Percentiles rank a stretch among this genome's conserved stretches.
These are phyloP conservation scores for Semnornis frantzii DNA, from an alignment of 2,113 vertebrate species.

Conservation along the genomic window DNA sequence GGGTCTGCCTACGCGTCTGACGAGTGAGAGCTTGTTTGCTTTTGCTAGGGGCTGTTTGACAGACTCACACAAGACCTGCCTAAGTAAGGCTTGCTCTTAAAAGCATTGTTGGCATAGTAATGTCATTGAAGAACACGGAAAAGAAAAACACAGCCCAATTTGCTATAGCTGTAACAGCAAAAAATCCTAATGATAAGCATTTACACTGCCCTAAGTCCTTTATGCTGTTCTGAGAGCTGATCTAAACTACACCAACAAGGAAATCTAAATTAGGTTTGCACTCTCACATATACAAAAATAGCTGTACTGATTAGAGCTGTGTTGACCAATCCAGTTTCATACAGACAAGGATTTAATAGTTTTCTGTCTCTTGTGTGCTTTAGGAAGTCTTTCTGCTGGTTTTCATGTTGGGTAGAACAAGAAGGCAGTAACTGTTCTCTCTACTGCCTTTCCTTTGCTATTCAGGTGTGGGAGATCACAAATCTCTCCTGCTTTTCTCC, in stretches of 20 bases:
- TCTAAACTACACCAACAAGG: slow-evolving; percentile 13
- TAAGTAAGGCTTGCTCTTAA: slow-evolving; percentile 31
- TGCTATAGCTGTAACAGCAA: neutral
- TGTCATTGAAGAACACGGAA: neutral
- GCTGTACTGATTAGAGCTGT: neutral
- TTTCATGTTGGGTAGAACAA: neutral
- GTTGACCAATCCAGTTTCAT: neutral
- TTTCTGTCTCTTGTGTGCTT: neutral
- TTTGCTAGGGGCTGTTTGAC: slow-evolving; percentile 40
- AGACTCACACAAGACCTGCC: neutral
- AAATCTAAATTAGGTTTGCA: slow-evolving; percentile 6
- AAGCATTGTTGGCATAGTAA: slow-evolving; percentile 56
- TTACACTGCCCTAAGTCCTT: neutral
- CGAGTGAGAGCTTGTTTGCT: slow-evolving; percentile 12
- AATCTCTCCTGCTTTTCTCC: neutral
- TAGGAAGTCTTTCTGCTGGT: neutral
- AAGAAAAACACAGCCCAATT: neutral
- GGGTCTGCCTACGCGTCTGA: neutral
- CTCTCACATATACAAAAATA: neutral
- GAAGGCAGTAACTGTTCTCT: neutral
- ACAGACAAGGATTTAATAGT: neutral
- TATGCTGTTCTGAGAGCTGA: slow-evolving; percentile 15
- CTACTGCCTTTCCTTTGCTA: neutral
- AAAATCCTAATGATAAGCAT: neutral
- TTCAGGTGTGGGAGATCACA: neutral